Evolutionary conservation across 2,888 invertebrate genomes (phyloP).

Genomic region (Oscheius sp.): DNA sequence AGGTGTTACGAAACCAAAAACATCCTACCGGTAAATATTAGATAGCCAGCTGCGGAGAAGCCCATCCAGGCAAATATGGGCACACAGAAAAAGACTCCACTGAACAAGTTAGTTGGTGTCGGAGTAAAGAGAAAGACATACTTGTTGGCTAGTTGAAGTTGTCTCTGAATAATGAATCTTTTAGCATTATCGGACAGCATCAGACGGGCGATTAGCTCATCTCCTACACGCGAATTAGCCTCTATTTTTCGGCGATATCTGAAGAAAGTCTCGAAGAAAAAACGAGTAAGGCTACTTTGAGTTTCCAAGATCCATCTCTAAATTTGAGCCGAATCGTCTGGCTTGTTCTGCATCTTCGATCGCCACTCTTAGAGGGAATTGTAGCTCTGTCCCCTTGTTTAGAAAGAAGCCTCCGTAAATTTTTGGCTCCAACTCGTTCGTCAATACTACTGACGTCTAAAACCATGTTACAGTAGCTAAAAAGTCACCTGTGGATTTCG

Average conservation of each 20-base stretch:
- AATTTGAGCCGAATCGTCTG: conserved; percentile 52
- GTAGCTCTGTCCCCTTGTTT: conserved; percentile 58
- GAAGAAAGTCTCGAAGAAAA: not conserved
- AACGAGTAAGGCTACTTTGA: conserved; percentile 44
- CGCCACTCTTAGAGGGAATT: conserved; percentile 54
- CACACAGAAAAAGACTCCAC: conserved; percentile 53
- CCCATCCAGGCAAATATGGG: conserved; percentile 56
- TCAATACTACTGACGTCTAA: conserved; percentile 47
- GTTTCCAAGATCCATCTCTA: conserved; percentile 59
- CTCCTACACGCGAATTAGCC: conserved; percentile 51
- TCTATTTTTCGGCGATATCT: conserved; percentile 61
- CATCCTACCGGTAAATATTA: conserved; percentile 40
- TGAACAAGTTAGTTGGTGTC: conserved; percentile 25
- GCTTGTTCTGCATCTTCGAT: conserved; percentile 60
- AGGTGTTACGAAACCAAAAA: not conserved
- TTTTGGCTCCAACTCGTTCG: conserved; percentile 57
- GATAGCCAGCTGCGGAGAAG: conserved; percentile 48
- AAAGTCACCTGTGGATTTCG: conserved; percentile 45
- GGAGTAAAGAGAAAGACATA: conserved; percentile 11
- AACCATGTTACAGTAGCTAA: conserved; percentile 7
- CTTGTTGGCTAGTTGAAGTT: conserved; percentile 59
- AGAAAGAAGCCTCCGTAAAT: conserved; percentile 58
- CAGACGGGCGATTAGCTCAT: conserved; percentile 55
- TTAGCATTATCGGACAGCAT: conserved; percentile 61
- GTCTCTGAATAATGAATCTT: conserved; percentile 52